These are phyloP conservation scores for Meloidogyne hapla DNA, from an alignment of 1,140 invertebrate genomes.

Conservation along the genomic window DNA sequence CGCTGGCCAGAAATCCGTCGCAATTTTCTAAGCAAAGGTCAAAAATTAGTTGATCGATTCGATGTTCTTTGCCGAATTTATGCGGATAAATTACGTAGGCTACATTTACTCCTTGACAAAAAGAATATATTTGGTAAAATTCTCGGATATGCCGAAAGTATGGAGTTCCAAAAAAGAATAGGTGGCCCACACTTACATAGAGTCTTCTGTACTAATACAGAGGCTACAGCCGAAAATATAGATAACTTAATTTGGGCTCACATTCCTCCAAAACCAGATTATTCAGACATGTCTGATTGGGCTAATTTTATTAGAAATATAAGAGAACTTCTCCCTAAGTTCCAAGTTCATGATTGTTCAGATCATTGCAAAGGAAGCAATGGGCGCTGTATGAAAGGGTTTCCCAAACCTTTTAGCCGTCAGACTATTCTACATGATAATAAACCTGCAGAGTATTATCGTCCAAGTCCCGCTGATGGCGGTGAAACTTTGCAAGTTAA, in stretches of 20 bases:
- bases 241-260: neutral
- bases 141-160: neutral
- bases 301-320: too few relatives aligned
- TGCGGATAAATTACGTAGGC: neutral
- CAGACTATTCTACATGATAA: neutral
- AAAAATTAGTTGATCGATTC: neutral
- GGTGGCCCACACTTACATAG: neutral
- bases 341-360: too few relatives aligned
- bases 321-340: too few relatives aligned
- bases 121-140: slow-evolving; percentile 4
- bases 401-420: neutral
- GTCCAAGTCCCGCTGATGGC: neutral
- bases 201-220: neutral
- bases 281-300: too few relatives aligned
- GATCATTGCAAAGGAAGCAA: neutral
- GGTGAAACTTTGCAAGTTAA: neutral
- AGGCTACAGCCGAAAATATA: neutral
- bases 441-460: slow-evolving; percentile 4
- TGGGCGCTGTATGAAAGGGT: slow-evolving; percentile 6
- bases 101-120: neutral
- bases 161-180: neutral
- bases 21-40: neutral
- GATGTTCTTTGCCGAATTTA: neutral
- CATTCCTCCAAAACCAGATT: neutral
- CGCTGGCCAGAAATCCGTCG: neutral